Evolutionary conservation across 2,888 invertebrate species (phyloP).

Genomic region (Scaptomyza flava): DNA sequence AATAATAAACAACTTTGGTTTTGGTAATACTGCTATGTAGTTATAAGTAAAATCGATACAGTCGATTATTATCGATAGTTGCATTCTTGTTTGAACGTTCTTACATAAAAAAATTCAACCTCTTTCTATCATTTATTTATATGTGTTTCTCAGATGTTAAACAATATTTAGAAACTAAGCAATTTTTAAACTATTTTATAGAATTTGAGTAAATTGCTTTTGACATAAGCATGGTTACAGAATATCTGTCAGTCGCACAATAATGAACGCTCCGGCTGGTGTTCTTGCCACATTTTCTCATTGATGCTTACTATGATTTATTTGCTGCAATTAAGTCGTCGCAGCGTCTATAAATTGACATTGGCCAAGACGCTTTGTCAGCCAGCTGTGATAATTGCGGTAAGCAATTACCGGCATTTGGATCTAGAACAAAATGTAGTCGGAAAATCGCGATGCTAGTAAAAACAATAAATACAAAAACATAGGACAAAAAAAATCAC

Average conservation of each 20-base stretch:
- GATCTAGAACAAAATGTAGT: conserved; percentile 32
- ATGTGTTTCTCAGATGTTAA: no score
- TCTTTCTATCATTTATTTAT: no score
- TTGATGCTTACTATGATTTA: conserved; percentile 60
- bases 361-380: conserved; percentile 30
- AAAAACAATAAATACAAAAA: conserved; percentile 6
- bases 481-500: conserved; percentile 28
- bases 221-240: neutral
- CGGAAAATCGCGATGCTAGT: conserved; percentile 22
- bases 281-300: conserved; percentile 13
- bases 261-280: neutral
- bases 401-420: conserved; percentile 39
- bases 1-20: neutral
- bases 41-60: no score
- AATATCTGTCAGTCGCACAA: neutral
- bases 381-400: conserved; percentile 51
- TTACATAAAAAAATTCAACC: no score
- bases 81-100: no score
- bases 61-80: no score
- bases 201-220: no score
- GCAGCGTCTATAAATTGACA: conserved; percentile 43
- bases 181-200: no score
- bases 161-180: no score
- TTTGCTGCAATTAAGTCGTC: conserved; percentile 54
- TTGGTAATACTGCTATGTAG: no score